Conservation (phyloP, 2,113 vertebrate species). For the Desmodus rotundus region DNA sequence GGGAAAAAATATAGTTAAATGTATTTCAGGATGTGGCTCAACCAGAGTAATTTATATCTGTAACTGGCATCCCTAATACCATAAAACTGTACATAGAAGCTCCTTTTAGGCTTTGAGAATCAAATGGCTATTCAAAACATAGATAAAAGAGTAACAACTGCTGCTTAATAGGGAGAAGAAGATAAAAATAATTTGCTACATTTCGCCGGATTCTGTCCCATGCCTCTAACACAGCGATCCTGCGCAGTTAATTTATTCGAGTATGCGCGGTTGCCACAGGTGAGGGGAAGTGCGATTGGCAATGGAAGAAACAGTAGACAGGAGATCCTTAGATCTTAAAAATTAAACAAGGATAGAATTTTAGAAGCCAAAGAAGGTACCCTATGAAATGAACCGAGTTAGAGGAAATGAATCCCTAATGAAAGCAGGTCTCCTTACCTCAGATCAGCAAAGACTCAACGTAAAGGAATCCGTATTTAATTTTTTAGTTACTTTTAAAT, state of each 20-base stretch:
- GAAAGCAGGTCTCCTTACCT: not conserved
- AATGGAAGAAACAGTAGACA: not conserved
- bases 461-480: not conserved
- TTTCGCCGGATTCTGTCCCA: not conserved
- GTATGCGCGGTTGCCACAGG: not conserved
- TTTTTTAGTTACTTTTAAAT: not conserved
- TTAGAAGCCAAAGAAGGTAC: conserved; percentile 22
- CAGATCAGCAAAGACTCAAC: not conserved
- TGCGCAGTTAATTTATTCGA: conserved; percentile 61
- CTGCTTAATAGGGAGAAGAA: conserved; percentile 48
- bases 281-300: conserved; percentile 31
- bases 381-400: not conserved
- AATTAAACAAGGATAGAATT: conserved; percentile 24
- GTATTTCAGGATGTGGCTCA: conserved; percentile 32
- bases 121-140: conserved; percentile 46
- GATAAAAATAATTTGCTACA: conserved; percentile 57
- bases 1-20: not conserved
- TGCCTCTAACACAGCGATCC: conserved; percentile 32
- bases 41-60: conserved; percentile 31
- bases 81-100: not conserved
- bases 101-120: conserved; percentile 20
- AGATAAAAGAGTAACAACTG: conserved; percentile 55
- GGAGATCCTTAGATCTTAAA: conserved; percentile 13
- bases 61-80: not conserved
- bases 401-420: not conserved